Evolutionary conservation across 2,797 vertebrate genomes (phyloP).

Genomic region (Crax fasciolata): DNA sequence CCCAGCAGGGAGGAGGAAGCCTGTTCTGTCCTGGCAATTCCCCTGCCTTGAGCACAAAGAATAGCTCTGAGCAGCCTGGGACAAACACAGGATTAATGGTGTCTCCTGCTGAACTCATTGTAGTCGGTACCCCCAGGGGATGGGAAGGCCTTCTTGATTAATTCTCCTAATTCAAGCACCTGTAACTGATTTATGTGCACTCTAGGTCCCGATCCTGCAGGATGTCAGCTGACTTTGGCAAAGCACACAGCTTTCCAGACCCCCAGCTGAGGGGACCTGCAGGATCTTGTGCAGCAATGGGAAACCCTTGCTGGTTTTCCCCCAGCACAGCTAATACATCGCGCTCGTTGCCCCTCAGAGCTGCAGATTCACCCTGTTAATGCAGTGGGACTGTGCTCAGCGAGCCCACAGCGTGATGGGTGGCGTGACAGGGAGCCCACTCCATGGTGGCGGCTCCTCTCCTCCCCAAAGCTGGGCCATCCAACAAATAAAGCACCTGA

Average conservation of each 20-base stretch:
- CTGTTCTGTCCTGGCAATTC: background rate
- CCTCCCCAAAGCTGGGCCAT: background rate
- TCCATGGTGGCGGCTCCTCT: background rate
- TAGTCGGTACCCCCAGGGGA: slow-evolving; percentile 37
- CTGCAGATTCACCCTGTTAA: background rate
- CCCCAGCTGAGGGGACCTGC: background rate
- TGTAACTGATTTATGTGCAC: slow-evolving; percentile 62
- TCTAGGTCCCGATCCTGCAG: background rate
- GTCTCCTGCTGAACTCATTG: slow-evolving; percentile 30
- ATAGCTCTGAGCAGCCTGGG: slow-evolving; percentile 17
- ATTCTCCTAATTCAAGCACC: slow-evolving; percentile 52
- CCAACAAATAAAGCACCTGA: background rate
- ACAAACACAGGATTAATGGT: slow-evolving; percentile 57
- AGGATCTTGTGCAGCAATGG: background rate
- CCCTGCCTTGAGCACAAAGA: slow-evolving; percentile 38
- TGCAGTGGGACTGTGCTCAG: background rate
- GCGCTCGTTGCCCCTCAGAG: background rate
- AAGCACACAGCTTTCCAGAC: background rate
- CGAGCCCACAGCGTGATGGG: background rate
- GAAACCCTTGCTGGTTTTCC: background rate
- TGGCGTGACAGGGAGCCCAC: slow-evolving; percentile 1
- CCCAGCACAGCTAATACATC: background rate
- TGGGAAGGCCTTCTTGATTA: slow-evolving; percentile 47
- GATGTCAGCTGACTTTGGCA: background rate
- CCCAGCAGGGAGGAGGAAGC: slow-evolving; percentile 11